Conservation (phyloP, 2,113 vertebrate species). For the Raja brachyura region DNA sequence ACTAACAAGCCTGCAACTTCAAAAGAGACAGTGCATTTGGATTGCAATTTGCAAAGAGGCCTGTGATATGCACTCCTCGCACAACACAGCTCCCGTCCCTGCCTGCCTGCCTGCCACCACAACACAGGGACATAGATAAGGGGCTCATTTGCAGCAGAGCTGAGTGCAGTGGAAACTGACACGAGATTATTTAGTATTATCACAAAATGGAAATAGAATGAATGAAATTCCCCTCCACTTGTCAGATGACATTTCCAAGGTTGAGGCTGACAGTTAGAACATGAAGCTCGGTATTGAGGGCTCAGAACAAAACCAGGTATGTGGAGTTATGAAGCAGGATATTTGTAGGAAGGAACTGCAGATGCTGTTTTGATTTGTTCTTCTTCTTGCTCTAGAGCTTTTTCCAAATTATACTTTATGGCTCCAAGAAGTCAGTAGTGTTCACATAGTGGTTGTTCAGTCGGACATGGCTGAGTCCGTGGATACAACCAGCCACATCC, state of each 20-base stretch:
- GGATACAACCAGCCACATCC: no score
- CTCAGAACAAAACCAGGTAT: not conserved
- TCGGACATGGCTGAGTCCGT: no score
- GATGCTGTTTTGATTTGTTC: no score
- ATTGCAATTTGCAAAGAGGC: not conserved
- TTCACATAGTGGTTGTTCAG: conserved; percentile 91
- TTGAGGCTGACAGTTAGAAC: not conserved
- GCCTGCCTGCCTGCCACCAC: not conserved
- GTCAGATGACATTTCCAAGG: not conserved
- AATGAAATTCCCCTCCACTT: not conserved
- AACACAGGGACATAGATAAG: not conserved
- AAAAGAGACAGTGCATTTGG: not conserved
- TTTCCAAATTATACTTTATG: conserved; percentile 90
- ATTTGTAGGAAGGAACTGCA: no score
- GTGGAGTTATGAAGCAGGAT: not conserved
- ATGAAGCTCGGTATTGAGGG: not conserved
- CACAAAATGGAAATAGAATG: not conserved
- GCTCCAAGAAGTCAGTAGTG: conserved; percentile 96
- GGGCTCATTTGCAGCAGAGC: not conserved
- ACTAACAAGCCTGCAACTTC: not conserved
- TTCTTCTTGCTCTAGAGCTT: conserved; percentile 80
- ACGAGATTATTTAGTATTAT: not conserved
- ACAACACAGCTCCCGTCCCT: not conserved
- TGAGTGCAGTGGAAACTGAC: not conserved
- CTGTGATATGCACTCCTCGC: not conserved